These are phyloP conservation scores for Schizopygopsis malacanthus DNA, from an alignment of 2,797 vertebrate species.

Conservation along the genomic window DNA sequence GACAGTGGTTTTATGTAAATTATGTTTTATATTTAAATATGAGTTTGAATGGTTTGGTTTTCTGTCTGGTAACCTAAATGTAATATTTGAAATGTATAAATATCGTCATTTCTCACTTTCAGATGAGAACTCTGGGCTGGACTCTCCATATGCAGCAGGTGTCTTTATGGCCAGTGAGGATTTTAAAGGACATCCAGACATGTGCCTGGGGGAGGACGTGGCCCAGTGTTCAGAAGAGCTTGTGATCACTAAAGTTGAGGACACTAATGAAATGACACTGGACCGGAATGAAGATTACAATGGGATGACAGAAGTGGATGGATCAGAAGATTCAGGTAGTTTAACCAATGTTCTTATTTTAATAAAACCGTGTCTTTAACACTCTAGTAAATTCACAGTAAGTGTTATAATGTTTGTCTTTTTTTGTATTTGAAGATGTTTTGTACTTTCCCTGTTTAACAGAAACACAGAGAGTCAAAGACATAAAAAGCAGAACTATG, in stretches of 20 bases:
- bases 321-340: background rate
- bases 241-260: slow-evolving; percentile 34
- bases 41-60: background rate
- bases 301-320: slow-evolving; percentile 7
- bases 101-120: background rate
- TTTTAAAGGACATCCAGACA: background rate
- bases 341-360: background rate
- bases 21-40: background rate
- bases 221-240: slow-evolving; percentile 24
- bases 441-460: background rate
- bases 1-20: background rate
- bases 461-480: slow-evolving; percentile 65
- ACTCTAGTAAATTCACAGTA: background rate
- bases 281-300: slow-evolving; percentile 42
- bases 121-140: background rate
- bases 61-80: background rate
- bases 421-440: background rate
- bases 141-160: background rate
- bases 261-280: background rate
- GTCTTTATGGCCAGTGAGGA: slow-evolving; percentile 2
- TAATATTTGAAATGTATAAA: background rate
- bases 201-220: background rate
- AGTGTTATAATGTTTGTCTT: background rate
- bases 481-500: background rate
- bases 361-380: background rate